Conservation (phyloP, 2,888 invertebrate species). For the Frankliniella fusca region DNA sequence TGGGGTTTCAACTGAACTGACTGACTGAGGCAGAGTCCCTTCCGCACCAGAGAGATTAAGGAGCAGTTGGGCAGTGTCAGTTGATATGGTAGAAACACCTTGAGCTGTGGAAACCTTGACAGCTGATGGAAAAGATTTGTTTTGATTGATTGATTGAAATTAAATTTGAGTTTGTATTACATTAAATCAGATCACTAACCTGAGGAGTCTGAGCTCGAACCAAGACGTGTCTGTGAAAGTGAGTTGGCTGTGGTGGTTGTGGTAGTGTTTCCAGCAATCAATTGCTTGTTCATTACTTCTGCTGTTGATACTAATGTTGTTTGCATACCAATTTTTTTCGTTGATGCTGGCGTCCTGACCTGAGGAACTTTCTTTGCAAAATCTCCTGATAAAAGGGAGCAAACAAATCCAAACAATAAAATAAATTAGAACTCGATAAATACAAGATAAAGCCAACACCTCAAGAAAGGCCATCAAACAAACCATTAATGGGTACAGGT, state of each 20-base stretch:
- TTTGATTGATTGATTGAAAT: not conserved
- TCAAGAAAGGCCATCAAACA: not conserved
- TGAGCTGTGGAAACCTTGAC: not conserved
- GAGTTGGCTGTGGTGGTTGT: not conserved
- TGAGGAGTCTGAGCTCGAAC: not conserved
- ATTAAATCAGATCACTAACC: not conserved
- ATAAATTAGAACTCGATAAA: not conserved
- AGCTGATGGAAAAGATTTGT: not conserved
- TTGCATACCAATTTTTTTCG: conserved; percentile 12
- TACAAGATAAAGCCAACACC: not conserved
- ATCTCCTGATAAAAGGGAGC: conserved; percentile 31
- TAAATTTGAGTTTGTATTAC: not conserved
- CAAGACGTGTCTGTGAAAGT: not conserved
- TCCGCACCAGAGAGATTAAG: conserved; percentile 41
- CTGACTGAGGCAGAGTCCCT: not conserved
- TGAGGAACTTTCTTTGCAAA: conserved; percentile 34
- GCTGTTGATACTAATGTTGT: not conserved
- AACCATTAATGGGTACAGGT: conserved; percentile 35
- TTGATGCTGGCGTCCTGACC: not conserved
- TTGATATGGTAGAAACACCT: conserved; percentile 26
- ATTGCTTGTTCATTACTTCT: not conserved
- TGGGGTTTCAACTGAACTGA: conserved; percentile 18
- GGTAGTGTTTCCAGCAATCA: not conserved
- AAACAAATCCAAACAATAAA: not conserved
- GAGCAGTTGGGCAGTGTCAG: conserved; percentile 43